Evolutionary conservation across 2,797 vertebrate species (phyloP).

Genomic region (Schizopygopsis malacanthus): DNA sequence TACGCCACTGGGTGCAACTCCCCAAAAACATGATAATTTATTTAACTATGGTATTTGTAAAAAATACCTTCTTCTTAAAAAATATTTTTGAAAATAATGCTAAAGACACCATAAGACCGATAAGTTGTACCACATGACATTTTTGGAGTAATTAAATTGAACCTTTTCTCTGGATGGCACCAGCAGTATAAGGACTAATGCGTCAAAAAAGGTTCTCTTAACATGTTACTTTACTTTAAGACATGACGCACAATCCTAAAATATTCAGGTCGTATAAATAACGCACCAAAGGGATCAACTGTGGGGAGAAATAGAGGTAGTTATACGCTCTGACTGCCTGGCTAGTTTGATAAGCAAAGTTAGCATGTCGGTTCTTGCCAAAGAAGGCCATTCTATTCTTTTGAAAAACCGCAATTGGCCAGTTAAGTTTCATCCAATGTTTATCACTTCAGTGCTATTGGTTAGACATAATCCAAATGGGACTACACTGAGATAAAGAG

Average conservation of each 20-base stretch:
- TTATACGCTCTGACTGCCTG: slow-evolving; percentile 45
- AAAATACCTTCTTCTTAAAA: neutral
- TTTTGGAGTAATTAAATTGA: neutral
- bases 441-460: slow-evolving; percentile 17
- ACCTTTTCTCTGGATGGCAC: neutral
- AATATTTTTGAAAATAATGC: neutral
- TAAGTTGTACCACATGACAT: neutral
- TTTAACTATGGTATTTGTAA: neutral
- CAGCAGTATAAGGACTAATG: neutral
- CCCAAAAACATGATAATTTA: neutral
- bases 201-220: slow-evolving; percentile 1
- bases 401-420: neutral
- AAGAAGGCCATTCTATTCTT: slow-evolving; percentile 32
- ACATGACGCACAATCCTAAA: slow-evolving; percentile 4
- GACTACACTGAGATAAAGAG: slow-evolving; percentile 13
- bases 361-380: slow-evolving; percentile 36
- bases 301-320: slow-evolving; percentile 51
- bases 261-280: slow-evolving; percentile 50
- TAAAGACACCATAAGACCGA: no score
- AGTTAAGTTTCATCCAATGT: slow-evolving; percentile 28
- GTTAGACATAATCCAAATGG: slow-evolving; percentile 28
- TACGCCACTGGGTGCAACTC: neutral
- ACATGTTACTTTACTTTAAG: slow-evolving; percentile 18
- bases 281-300: slow-evolving; percentile 27
- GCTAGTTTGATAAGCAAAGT: slow-evolving; percentile 47